Evolutionary conservation across 2,113 vertebrate genomes (phyloP), one percentile per base, ranked within the genome.

Genomic region (Ochotona princeps): DNA sequence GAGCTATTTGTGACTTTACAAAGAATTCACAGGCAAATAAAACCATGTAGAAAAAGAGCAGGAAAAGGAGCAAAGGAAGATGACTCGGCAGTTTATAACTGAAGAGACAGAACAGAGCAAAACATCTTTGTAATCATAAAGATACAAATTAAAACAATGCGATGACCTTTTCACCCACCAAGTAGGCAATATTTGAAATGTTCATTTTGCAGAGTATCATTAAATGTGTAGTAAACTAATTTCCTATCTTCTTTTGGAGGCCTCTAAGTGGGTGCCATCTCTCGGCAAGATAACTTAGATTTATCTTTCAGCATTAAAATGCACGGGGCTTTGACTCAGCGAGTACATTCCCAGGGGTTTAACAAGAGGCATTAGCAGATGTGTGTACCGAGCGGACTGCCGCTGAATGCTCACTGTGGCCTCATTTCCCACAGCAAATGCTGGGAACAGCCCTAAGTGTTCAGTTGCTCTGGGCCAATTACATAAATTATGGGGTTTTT

Each of bases 51-150:
- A 51, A 78, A 83, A 73, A 57, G 32, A 60, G 26, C 18, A 57
- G 47, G 51, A 95, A 92, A 82, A 89, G 2, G 30, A 73, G 35
- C 15, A 73, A 72, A 67, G 25, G 18, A 78, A 95, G 78, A 90
- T 60, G 32, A 92, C 38, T 23, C 20, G 28, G 28, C 2, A 38
- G 10, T n/a, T 66, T 3, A 49, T 4, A 38, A 38, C 14, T 60
- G 66, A 78, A 21, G n/a, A 47, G 2, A 38, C 11, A 65, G 2
- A 20, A 75, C 8, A 63, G 44, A 18, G 9, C 49, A 18, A 30
- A 69, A 67, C 82, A 90, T 8, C 13, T 80, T 74, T 84, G 21
- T 65, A 61, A 84, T 87, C 54, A 73, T 20, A 73, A 83, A 92
- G 66, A 87, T 80, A 35, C 28, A 80, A 47, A 78, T 47, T 66